phyloP scores from a whole-genome alignment of 2,888 invertebrate species.

The Rhynchonema sp. region DNA sequence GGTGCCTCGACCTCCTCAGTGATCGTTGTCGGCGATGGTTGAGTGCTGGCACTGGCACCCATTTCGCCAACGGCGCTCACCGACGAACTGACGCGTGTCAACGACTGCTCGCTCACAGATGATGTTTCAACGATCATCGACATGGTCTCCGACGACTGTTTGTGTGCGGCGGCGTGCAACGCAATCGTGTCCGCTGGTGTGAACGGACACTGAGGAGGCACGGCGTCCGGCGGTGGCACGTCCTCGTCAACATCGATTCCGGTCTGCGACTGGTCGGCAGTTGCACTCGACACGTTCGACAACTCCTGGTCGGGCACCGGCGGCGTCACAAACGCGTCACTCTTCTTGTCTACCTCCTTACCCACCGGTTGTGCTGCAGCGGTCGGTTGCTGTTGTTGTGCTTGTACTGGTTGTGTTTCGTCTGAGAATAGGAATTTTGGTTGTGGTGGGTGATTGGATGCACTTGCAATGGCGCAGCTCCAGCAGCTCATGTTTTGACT shows the following conservation, averaged over 20 bases:
- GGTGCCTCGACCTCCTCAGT: too few species aligned
- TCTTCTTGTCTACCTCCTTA: neutral
- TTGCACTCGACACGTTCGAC: too few species aligned
- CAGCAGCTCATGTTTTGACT: too few species aligned
- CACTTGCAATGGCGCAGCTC: too few species aligned
- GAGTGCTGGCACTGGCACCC: too few species aligned
- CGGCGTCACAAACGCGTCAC: neutral
- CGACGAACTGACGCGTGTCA: neutral
- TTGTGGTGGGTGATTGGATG: too few species aligned
- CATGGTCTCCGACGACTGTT: slow-evolving; percentile 21
- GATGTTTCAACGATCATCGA: slow-evolving; percentile 27
- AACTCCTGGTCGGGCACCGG: neutral
- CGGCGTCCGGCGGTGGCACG: slow-evolving; percentile 7
- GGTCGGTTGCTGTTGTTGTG: neutral
- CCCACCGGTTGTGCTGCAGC: neutral
- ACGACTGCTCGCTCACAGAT: slow-evolving; percentile 13
- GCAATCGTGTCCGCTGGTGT: slow-evolving; percentile 21
- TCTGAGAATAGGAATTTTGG: neutral
- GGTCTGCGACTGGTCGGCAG: too few species aligned
- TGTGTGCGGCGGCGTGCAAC: slow-evolving; percentile 12
- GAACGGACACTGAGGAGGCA: slow-evolving; percentile 12
- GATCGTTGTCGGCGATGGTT: too few species aligned
- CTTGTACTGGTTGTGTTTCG: neutral
- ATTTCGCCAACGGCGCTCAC: too few species aligned
- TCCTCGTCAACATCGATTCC: too few species aligned